Evolutionary conservation across 1,140 invertebrate genomes (phyloP).

Genomic region (Lordiphosa collinella): DNA sequence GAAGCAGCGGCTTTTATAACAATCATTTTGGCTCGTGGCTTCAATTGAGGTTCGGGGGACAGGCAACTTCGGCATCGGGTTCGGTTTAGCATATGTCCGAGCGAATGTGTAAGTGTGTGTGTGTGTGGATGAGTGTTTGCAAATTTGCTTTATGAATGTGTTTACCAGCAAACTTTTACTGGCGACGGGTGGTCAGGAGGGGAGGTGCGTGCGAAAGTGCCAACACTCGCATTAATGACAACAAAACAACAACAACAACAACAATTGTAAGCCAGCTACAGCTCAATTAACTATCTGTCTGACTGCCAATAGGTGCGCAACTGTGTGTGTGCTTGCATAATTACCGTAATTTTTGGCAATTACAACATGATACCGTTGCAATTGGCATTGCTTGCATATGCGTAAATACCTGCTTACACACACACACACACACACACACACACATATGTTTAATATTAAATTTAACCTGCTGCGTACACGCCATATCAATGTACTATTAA

Average conservation of each 20-base stretch:
- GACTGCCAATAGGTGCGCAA: not conserved
- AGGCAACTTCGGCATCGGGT: constrained; percentile 20
- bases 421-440: not conserved
- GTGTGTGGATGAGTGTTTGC: constrained; percentile 31
- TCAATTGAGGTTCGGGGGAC: not conserved
- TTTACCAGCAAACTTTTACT: constrained; percentile 71
- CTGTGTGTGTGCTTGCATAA: constrained; percentile 38
- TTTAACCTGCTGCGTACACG: constrained; percentile 2
- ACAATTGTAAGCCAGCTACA: constrained; percentile 66
- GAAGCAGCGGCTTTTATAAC: constrained; percentile 54
- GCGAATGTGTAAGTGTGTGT: not conserved
- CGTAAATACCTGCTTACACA: not conserved
- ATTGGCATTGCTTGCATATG: no score
- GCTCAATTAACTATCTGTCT: constrained; percentile 72
- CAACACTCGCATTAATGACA: constrained; percentile 75
- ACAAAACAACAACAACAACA: constrained; percentile 30
- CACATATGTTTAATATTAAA: not conserved
- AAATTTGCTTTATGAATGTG: constrained; percentile 77
- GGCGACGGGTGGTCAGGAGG: constrained; percentile 16
- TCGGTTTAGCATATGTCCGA: constrained; percentile 68
- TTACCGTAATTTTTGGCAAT: constrained; percentile 71
- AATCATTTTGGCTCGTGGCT: not conserved
- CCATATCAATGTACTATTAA: constrained; percentile 47
- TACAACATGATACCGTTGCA: constrained; percentile 18
- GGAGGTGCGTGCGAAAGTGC: constrained; percentile 63